Percentiles rank a stretch among this genome's conserved stretches.
Conservation (phyloP, 2,888 invertebrate species). For the Zygothrica quintamaculata region DNA sequence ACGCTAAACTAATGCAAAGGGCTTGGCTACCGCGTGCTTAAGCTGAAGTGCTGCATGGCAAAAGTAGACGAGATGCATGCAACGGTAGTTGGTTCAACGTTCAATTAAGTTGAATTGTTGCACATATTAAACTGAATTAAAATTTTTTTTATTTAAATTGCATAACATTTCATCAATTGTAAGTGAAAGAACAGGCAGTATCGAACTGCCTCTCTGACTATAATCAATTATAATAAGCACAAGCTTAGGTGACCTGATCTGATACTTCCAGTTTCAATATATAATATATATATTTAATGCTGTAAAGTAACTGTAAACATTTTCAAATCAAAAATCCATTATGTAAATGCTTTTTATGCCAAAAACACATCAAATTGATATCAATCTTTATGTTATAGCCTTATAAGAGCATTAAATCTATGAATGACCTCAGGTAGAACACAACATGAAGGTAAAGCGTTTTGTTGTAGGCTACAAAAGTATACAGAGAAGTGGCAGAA, state of each 20-base stretch:
- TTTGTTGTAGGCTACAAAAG: constrained; percentile 10
- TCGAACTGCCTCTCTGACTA: too few species aligned
- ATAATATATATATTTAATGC: too few species aligned
- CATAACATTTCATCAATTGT: constrained; percentile 1
- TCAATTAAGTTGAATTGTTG: constrained; percentile 62
- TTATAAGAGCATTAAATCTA: constrained; percentile 57
- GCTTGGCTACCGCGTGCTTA: constrained; percentile 13
- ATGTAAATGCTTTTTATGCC: constrained; percentile 59
- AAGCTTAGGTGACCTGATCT: too few species aligned
- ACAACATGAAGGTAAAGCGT: not conserved
- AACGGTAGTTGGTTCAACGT: constrained; percentile 50
- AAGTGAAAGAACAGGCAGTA: too few species aligned
- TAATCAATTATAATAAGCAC: too few species aligned
- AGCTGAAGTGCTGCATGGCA: not conserved
- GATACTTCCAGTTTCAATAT: not conserved
- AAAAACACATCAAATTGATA: constrained; percentile 72
- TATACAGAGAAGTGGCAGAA: constrained; percentile 50
- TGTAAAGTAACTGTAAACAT: constrained; percentile 36
- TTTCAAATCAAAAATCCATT: constrained; percentile 69
- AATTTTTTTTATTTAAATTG: not conserved
- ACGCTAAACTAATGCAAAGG: constrained; percentile 13
- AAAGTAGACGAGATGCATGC: constrained; percentile 1
- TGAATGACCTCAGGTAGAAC: constrained; percentile 13
- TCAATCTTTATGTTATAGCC: constrained; percentile 62
- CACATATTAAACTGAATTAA: not conserved